These are phyloP conservation scores for Amphiprion percula DNA, from an alignment of 2,113 vertebrate species.

Conservation along the genomic window DNA sequence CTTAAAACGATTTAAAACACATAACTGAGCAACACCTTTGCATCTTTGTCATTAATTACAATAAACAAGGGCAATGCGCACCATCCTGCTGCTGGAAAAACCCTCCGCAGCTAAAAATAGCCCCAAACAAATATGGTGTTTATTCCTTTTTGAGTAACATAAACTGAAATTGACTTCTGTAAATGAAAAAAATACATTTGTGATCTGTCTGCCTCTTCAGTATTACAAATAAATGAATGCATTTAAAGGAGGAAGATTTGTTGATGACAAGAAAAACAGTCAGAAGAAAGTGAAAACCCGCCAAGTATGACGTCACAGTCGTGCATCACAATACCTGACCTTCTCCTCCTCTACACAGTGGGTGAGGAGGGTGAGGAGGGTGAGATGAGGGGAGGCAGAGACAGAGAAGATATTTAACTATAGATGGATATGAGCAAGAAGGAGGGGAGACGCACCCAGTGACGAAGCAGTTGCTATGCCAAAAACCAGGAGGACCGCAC, in stretches of 20 bases:
- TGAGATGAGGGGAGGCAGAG: not conserved
- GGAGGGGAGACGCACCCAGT: slow-evolving; percentile 48
- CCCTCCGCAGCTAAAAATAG: slow-evolving; percentile 4
- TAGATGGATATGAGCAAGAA: slow-evolving; percentile 34
- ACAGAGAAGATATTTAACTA: slow-evolving; percentile 53
- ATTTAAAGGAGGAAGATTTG: not conserved
- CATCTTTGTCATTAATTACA: too few species aligned
- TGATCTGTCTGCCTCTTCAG: not conserved
- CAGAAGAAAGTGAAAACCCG: slow-evolving; percentile 39
- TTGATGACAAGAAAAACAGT: not conserved
- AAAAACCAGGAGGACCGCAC: slow-evolving; percentile 40
- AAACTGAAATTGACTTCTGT: not conserved
- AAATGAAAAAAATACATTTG: not conserved
- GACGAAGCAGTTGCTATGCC: slow-evolving; percentile 78
- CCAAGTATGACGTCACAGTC: slow-evolving; percentile 41
- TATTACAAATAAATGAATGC: not conserved
- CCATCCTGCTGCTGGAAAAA: not conserved
- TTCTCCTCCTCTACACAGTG: slow-evolving; percentile 46
- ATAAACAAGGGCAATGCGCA: too few species aligned
- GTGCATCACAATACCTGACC: slow-evolving; percentile 65
- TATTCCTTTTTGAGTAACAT: not conserved
- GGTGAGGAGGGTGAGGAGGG: slow-evolving; percentile 21
- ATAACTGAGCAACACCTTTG: too few species aligned
- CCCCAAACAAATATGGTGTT: not conserved
- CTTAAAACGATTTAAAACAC: too few species aligned